Base-by-base conservation (phyloP, 2,888 invertebrate genomes). In the Nemapogon koenigi region DNA sequence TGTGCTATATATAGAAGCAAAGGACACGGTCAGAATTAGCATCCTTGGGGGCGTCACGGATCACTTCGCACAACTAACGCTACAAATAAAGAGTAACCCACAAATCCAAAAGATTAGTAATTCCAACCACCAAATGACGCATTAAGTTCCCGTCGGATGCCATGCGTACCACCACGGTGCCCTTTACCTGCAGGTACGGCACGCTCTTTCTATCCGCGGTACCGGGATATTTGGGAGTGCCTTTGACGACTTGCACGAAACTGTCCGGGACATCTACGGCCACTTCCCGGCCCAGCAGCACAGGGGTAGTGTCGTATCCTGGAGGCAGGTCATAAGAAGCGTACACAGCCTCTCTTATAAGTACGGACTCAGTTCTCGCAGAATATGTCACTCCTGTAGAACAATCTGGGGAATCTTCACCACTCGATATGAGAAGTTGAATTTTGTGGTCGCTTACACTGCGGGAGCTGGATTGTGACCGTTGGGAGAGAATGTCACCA, bases 261-360 rank as follows among this genome's bases (percentile, higher is more conserved):
- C 88, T 86, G 45, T 91, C 92, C 3, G 94, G 94, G 46, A 93
- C 93, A 67, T 94, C 94, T 41, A 94, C 92, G 2, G 94, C 90
- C 81, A 87, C 79, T 62, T 88, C 88, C 43, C 86, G 51, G 11
- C 76, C 76, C 17, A 76, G 60, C 38, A 78, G 59, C 41, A 76
- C 76, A 42, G 78, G 78, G 14, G 81, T 76, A 46, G 83, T 63
- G 47, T 75, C 75, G 48, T 72, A 75, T 37, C 75, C 73, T 3
- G 75, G 67, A 3, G 78, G 76, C 48, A 75, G 59, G 52, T 72
- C 67, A 51, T 73, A 73, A 4, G 79, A 67, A 6, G 80, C 75
- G 51, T 79, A 79, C 13, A 72, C 69, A 11, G 76, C 76, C 46
- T 76, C 76, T 35, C 76, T 56, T 43, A 76, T 78, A 48, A 78